phyloP scores from a whole-genome alignment of 2,888 invertebrate genomes.

The Noctua janthe region DNA sequence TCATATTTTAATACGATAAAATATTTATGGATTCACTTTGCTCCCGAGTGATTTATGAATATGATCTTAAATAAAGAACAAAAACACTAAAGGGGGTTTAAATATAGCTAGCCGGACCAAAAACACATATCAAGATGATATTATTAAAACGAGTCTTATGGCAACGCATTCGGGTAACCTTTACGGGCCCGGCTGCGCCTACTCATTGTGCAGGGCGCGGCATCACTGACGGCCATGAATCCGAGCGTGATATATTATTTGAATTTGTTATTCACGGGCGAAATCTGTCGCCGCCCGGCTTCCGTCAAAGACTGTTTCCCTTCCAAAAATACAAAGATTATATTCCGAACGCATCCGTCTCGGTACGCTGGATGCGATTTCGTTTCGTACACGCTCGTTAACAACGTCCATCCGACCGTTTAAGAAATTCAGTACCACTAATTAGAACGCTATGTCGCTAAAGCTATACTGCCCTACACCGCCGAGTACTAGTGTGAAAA shows the following conservation, averaged over 20 bases:
- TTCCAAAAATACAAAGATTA: slow-evolving; percentile 84
- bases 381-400: slow-evolving; percentile 77
- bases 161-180: slow-evolving; percentile 81
- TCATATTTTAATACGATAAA: slow-evolving; percentile 32
- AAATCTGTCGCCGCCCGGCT: slow-evolving; percentile 82
- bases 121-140: slow-evolving; percentile 43
- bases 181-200: slow-evolving; percentile 74
- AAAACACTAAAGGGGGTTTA: slow-evolving; percentile 38
- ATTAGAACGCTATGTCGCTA: slow-evolving; percentile 56
- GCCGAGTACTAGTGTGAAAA: slow-evolving; percentile 51
- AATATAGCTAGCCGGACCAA: slow-evolving; percentile 37
- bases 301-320: slow-evolving; percentile 82
- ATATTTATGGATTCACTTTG: slow-evolving; percentile 31
- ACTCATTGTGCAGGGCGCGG: slow-evolving; percentile 73
- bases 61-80: slow-evolving; percentile 29
- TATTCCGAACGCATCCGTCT: slow-evolving; percentile 82
- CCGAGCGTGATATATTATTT: slow-evolving; percentile 76
- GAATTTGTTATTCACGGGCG: slow-evolving; percentile 79
- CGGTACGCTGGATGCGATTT: slow-evolving; percentile 76
- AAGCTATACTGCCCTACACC: slow-evolving; percentile 58
- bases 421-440: slow-evolving; percentile 64
- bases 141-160: slow-evolving; percentile 74
- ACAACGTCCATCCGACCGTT: slow-evolving; percentile 68
- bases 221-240: slow-evolving; percentile 80
- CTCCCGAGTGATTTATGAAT: slow-evolving; percentile 30